These are phyloP conservation scores for Ailuropoda melanoleuca DNA, from an alignment of 2,113 vertebrate genomes.

Conservation along the genomic window DNA sequence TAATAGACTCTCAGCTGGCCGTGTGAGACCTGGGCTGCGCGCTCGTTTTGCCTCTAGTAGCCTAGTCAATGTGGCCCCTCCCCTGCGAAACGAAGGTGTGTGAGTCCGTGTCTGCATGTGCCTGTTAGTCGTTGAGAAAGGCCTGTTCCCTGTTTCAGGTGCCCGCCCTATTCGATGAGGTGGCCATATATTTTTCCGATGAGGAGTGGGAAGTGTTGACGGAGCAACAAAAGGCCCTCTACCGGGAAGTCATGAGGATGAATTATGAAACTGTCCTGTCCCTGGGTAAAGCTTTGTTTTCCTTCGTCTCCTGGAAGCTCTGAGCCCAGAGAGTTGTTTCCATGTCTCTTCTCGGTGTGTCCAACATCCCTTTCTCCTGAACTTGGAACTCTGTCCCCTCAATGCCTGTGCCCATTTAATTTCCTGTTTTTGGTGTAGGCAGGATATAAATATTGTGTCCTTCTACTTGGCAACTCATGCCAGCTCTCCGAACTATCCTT, in stretches of 20 bases:
- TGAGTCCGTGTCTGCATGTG: not conserved
- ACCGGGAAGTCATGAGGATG: conserved; percentile 81
- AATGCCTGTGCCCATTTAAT: not conserved
- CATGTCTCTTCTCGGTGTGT: not conserved
- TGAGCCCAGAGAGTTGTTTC: not conserved
- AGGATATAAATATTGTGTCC: not conserved
- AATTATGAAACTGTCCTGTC: conserved; percentile 80
- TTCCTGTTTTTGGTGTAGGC: not conserved
- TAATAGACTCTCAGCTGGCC: not conserved
- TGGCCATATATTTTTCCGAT: conserved; percentile 81
- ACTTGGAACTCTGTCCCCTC: not conserved
- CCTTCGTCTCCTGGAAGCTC: conserved; percentile 11
- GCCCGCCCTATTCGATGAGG: conserved; percentile 78
- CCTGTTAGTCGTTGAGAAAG: not conserved
- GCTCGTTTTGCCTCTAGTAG: not conserved
- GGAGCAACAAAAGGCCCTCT: conserved; percentile 76
- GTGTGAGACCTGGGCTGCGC: not conserved
- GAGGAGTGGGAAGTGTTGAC: conserved; percentile 82
- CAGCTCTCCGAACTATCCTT: not conserved
- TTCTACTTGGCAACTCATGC: not conserved
- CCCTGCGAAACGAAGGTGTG: not conserved
- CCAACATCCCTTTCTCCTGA: not conserved
- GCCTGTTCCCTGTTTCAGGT: conserved; percentile 66
- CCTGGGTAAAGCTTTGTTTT: conserved; percentile 70
- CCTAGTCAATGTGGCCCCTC: not conserved